Evolutionary conservation across 2,113 vertebrate genomes (phyloP), one percentile per base, ranked within the genome.

Genomic region (Thryonomys swinderianus): DNA sequence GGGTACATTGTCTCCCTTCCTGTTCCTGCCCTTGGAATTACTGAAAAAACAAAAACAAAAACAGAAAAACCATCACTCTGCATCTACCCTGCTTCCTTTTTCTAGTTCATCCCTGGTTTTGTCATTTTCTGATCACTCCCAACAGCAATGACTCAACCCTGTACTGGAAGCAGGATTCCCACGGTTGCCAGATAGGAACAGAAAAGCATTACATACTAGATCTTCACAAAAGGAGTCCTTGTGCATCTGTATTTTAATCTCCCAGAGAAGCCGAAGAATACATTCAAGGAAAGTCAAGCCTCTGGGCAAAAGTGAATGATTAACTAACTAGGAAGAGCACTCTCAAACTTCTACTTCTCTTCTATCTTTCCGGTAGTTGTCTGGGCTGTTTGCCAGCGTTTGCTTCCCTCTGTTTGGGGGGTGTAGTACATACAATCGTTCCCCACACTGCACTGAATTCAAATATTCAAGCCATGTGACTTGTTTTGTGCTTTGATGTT

Each of bases 41-140:
- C 59, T 57, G 20, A 25, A 78, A 66, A 85, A 95, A 51, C 48
- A 51, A 74, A 55, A 32, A 4, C 12, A 86, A 57, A 86, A n/a
- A n/a, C n/a, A n/a, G n/a, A n/a, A n/a, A 95, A 78, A 51, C 34
- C 48, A 51, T 51, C 53, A 61, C 23, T 59, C 90, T 59, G 51
- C 88, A 74, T 93, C 90, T 94, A 80, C 67, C 62, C 83, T 40
- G 7, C 55, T 95, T 94, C 48, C n/a, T 78, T 74, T 91, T 82
- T 69, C 59, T 92, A 4, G 82, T 89, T 87, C 79, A 78, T 57
- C 78, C 55, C 71, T 37, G 53, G 16, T 34, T 93, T 7, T 85
- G 55, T 93, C 32, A 3, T 78, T 93, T 95, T 66, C 81, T 96
- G 90, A 95, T 94, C 61, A 88, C 83, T 88, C 88, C 61, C 82